A percentile compares a stretch with the other conserved stretches of the same genome.
Evolutionary conservation across 2,888 invertebrate genomes (phyloP).

Genomic region (Hololepta plana): DNA sequence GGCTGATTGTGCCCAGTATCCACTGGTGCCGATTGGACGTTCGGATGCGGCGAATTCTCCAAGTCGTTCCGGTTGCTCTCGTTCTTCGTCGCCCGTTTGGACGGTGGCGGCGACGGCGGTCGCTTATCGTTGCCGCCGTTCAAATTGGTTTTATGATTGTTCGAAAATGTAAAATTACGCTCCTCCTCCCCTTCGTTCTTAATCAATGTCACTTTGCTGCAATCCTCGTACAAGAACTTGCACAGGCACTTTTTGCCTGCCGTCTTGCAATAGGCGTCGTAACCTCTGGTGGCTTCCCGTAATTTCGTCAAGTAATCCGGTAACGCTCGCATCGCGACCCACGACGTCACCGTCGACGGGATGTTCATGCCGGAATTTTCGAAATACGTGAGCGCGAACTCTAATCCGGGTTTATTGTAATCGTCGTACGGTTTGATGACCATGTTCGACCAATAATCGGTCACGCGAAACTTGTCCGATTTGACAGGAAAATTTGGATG

Average conservation of each 20-base stretch:
- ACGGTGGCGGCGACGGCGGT: neutral
- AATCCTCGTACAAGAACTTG: neutral
- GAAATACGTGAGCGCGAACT: slow-evolving; percentile 74
- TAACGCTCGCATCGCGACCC: slow-evolving; percentile 59
- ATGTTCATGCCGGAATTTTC: slow-evolving; percentile 71
- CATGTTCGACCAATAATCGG: slow-evolving; percentile 75
- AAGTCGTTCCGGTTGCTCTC: too few relatives aligned
- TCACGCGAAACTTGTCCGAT: slow-evolving; percentile 50
- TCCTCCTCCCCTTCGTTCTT: neutral
- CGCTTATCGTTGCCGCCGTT: neutral
- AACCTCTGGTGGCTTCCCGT: slow-evolving; percentile 47
- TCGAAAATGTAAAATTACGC: too few relatives aligned
- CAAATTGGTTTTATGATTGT: neutral
- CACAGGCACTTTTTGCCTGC: slow-evolving; percentile 14
- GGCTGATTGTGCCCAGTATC: too few relatives aligned
- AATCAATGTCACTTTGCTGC: too few relatives aligned
- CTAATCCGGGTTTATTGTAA: slow-evolving; percentile 45
- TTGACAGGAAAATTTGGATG: slow-evolving; percentile 52
- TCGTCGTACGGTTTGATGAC: slow-evolving; percentile 53
- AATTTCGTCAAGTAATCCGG: slow-evolving; percentile 57
- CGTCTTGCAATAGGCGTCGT: slow-evolving; percentile 31
- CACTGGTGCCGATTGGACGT: too few relatives aligned
- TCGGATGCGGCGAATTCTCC: too few relatives aligned
- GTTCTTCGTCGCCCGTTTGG: neutral
- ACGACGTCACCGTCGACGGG: slow-evolving; percentile 50